phyloP scores from a whole-genome alignment of 30 jellyfish, hydroid and myxozoan genomes.

The Catostylus mosaicus region DNA sequence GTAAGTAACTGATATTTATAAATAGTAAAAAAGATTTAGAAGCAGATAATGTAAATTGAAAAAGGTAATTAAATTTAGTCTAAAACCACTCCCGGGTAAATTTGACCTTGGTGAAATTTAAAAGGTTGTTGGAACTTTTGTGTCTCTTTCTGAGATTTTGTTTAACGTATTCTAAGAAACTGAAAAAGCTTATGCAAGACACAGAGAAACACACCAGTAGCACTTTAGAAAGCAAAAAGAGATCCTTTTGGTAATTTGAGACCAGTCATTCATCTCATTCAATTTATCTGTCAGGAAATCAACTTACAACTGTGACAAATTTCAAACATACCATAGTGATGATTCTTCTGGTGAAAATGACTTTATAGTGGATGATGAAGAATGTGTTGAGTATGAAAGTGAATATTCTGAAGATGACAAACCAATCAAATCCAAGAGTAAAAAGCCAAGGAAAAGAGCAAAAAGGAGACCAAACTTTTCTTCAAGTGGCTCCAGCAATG shows the following conservation, averaged over 20 bases:
- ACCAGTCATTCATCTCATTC: neutral
- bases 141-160: neutral
- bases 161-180: neutral
- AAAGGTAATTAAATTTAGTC: too few species aligned
- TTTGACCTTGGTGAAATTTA: neutral
- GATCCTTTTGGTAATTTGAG: neutral
- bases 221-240: neutral
- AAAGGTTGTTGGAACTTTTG: neutral
- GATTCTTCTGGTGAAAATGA: conserved; percentile 24
- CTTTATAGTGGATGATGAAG: conserved; percentile 44
- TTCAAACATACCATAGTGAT: conserved; percentile 46
- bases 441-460: conserved; percentile 10
- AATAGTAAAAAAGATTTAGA: neutral
- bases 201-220: neutral
- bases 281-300: conserved; percentile 11
- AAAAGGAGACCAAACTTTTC: neutral
- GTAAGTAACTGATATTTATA: neutral
- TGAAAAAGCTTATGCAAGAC: neutral
- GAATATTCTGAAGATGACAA: conserved; percentile 24
- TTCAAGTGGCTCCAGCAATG: conserved; percentile 19
- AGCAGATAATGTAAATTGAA: too few species aligned
- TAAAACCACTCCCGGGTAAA: too few species aligned
- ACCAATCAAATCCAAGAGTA: neutral
- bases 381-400: conserved; percentile 29
- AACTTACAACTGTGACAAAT: conserved; percentile 42